phyloP scores from a whole-genome alignment of 2,888 invertebrate genomes.

The Drosophila nigritarsus region DNA sequence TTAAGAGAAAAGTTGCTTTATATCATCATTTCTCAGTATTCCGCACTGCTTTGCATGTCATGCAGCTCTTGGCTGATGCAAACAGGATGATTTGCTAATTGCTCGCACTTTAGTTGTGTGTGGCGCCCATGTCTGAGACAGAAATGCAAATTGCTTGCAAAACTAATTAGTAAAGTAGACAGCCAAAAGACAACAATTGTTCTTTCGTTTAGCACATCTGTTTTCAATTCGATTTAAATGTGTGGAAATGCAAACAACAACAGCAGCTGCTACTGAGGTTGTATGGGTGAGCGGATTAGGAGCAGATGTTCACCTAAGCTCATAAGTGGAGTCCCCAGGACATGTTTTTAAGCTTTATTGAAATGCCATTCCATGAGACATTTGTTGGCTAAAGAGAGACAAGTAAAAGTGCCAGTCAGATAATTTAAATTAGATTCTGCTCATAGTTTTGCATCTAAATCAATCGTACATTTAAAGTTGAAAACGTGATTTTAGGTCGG shows the following conservation, averaged over 20 bases:
- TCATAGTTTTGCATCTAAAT: too few relatives aligned
- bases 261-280: neutral
- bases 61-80: conserved; percentile 7
- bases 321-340: conserved; percentile 14
- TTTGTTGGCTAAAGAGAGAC: conserved; percentile 4
- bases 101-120: conserved; percentile 5
- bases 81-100: conserved; percentile 38
- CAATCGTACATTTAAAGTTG: too few relatives aligned
- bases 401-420: conserved; percentile 5
- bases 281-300: conserved; percentile 1
- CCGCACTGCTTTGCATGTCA: conserved; percentile 22
- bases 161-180: conserved; percentile 57
- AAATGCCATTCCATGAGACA: conserved; percentile 47
- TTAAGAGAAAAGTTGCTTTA: neutral
- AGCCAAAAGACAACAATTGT: conserved; percentile 32
- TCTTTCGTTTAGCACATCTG: conserved; percentile 4
- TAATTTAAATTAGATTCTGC: conserved; percentile 13
- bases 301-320: conserved; percentile 4
- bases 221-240: conserved; percentile 34
- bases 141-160: conserved; percentile 34
- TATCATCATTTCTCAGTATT: neutral
- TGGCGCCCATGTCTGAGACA: neutral
- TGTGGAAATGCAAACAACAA: conserved; percentile 17
- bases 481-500: too few relatives aligned
- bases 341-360: conserved; percentile 38